Base-by-base conservation (phyloP, 2,797 vertebrate species). In the Gadopsis marmoratus region DNA sequence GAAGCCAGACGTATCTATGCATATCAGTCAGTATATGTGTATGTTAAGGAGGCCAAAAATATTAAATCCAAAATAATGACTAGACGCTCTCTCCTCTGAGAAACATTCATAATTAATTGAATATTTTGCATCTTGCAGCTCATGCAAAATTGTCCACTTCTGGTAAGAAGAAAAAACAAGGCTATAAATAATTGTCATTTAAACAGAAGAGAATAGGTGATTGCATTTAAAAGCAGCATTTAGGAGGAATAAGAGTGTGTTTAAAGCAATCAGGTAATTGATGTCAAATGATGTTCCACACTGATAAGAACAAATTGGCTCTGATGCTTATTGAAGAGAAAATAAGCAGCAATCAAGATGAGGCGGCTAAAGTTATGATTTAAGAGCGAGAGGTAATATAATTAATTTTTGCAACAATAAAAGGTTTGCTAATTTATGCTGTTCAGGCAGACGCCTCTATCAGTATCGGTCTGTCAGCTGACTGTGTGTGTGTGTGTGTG, bases 311-410 rank as follows among this genome's bases (percentile, higher is more conserved):
- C 72, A 79, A 79, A 81, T 50, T 41, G 43, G 23, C 21, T 70
- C 51, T 17, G 45, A 47, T 13, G 13, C 13, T 64, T 41, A 29
- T 31, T 50, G 61, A 77, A n/a, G 26, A 73, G 43, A 69, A 81
- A 84, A 84, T 48, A 45, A 76, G 53, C 21, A 41, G 33, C 71
- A 71, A 48, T 78, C 73, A 72, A 43, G 58, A 33, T 12, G 51
- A 79, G 60, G 68, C 41, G 54, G 74, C 17, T 31, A 8, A 51
- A 75, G 41, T 61, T 65, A 4, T 33, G 6, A 69, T 66, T 76
- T 6, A 41, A 64, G 19, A 56, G 58, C 2, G 6, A 60, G 19
- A 68, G 43, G 21, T 59, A 2, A 64, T 62, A 7, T 31, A 67
- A 51, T 63, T 0, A 16, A 45, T 45, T 64, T 61, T 19, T 29